These are phyloP conservation scores for Rotaria magnacalcarata DNA, from an alignment of 2,888 invertebrate species.

Conservation along the genomic window DNA sequence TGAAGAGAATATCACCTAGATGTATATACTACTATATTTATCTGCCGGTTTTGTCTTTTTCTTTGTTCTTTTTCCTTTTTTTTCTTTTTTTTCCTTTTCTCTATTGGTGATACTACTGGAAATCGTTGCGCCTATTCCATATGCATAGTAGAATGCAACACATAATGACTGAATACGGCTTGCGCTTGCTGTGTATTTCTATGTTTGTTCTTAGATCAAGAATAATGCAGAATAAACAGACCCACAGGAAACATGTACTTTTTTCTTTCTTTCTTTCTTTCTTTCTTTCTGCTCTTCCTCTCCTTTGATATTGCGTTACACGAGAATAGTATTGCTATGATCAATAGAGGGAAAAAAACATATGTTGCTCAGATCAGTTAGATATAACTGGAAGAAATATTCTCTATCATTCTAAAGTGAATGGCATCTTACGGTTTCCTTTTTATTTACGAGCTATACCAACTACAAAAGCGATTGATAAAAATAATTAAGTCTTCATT, in stretches of 20 bases:
- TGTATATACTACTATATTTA: neutral
- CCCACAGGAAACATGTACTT: neutral
- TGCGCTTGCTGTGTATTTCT: neutral
- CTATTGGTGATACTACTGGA: neutral
- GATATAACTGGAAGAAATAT: neutral
- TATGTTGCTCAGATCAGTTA: neutral
- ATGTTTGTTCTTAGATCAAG: neutral
- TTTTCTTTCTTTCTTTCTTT: neutral
- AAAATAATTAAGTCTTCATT: neutral
- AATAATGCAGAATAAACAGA: neutral
- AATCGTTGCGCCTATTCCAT: neutral
- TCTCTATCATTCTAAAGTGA: neutral
- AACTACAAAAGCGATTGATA: too few relatives aligned
- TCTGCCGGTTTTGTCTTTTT: neutral
- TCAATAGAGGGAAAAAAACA: neutral
- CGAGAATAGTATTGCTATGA: neutral
- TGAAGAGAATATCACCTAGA: neutral
- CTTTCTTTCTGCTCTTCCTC: neutral
- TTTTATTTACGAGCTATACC: neutral
- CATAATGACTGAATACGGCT: neutral
- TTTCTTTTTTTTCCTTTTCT: neutral
- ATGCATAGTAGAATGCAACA: neutral
- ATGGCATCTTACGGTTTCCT: neutral
- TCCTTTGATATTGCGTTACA: neutral
- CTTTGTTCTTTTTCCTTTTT: neutral